Base-by-base conservation (phyloP, 2,113 vertebrate species). In the Nymphicus hollandicus region DNA sequence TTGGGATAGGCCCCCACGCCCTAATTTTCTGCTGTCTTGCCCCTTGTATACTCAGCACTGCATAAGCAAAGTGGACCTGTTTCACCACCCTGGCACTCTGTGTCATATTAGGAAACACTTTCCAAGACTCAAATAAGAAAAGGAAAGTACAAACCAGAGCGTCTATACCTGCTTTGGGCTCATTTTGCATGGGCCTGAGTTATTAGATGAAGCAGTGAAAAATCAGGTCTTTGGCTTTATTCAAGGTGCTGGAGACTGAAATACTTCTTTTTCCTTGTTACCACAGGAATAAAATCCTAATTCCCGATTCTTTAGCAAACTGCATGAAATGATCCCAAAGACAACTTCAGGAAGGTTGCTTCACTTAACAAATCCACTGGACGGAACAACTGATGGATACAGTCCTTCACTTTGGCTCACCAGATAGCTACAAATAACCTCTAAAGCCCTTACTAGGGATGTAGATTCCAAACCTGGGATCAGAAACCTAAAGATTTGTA, bases 21-120 rank as follows among this genome's bases (percentile, higher is more conserved):
- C 86, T 92, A 53, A 89, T 93, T 95, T 94, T 92, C 81, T 93
- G 86, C 86, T 85, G 44, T 63, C 56, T 89, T 93, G 86, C 56
- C 83, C 93, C 81, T 84, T 64, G 35, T 31, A 86, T 69, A 53
- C 52, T 87, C 70, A 92, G 39, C n/a, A 87, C 58, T 66, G 44
- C 44, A 15, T 19, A 46, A 79, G 56, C n/a, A 37, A 86, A 64
- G 70, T 23, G 41, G 70, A 91, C 70, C 41, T 50, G 31, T 46
- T 79, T 74, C 81, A 89, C 61, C 33, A 24, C 2, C 1, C 8
- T 61, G 16, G 56, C 37, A 44, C 44, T 72, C 18, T 20, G 19
- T 20, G 43, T 44, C 22, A 1, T 25, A 24, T 16, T 31, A 46
- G 17, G 53, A 69, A 53, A 37, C 50, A 11, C 0, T 6, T 74